Conservation (phyloP, 2,888 invertebrate species). For the Limnephilus marmoratus region DNA sequence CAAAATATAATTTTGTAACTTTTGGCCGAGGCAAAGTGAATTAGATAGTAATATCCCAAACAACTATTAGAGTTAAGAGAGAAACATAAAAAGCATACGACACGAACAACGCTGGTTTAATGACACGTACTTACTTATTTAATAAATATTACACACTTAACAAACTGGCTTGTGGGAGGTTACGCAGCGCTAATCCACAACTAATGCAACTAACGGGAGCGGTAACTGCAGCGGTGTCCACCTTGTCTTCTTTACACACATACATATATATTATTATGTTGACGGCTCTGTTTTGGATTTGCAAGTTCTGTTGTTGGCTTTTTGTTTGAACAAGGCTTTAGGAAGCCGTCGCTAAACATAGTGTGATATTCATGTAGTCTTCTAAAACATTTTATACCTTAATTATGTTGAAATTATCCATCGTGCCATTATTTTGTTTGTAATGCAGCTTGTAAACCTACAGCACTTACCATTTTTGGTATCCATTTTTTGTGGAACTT, state of each 20-base stretch:
- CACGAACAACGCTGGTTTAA: constrained; percentile 56
- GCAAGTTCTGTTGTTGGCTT: constrained; percentile 62
- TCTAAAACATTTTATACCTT: constrained; percentile 64
- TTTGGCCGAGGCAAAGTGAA: constrained; percentile 60
- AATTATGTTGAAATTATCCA: constrained; percentile 58
- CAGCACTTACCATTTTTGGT: constrained; percentile 51
- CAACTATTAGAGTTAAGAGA: constrained; percentile 65
- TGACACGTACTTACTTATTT: constrained; percentile 66
- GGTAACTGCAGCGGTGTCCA: neutral
- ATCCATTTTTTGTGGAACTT: constrained; percentile 53
- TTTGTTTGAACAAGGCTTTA: constrained; percentile 59
- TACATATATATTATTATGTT: constrained; percentile 77
- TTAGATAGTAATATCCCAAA: constrained; percentile 65
- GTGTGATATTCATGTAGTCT: constrained; percentile 66
- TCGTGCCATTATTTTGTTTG: constrained; percentile 60
- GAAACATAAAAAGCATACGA: constrained; percentile 50
- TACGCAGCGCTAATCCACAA: neutral
- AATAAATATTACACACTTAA: constrained; percentile 60
- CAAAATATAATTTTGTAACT: constrained; percentile 63
- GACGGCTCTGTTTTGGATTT: constrained; percentile 77
- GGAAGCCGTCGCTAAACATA: constrained; percentile 64
- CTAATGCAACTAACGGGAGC: neutral
- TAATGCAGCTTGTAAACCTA: constrained; percentile 57
- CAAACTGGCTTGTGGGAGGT: constrained; percentile 6
- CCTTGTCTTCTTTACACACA: neutral